A percentile compares a stretch with the other conserved stretches of the same genome.
These are phyloP conservation scores for Eristalis pertinax DNA, from an alignment of 2,888 invertebrate genomes.

Conservation along the genomic window DNA sequence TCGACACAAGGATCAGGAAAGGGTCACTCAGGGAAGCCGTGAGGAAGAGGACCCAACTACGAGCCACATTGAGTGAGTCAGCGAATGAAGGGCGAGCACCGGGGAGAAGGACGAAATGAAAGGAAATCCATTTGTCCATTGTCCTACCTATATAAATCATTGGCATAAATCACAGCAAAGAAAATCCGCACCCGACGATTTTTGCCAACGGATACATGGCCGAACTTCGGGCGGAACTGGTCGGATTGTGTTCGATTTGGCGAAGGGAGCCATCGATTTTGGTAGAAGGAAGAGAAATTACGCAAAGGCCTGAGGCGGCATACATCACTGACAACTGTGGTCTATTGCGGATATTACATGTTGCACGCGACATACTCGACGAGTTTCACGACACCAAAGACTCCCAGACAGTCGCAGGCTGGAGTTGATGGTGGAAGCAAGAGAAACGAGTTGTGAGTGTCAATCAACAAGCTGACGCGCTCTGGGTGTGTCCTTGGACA, in stretches of 20 bases:
- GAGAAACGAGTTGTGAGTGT: neutral
- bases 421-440: neutral
- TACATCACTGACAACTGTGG: conserved; percentile 2
- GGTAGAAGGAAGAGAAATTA: conserved; percentile 2
- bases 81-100: neutral
- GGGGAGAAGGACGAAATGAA: conserved; percentile 15
- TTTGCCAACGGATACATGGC: neutral
- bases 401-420: neutral
- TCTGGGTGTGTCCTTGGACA: neutral
- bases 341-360: conserved; percentile 25
- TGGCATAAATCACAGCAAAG: conserved; percentile 63
- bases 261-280: neutral
- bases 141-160: conserved; percentile 70
- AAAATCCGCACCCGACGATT: conserved; percentile 26
- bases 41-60: neutral
- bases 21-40: conserved; percentile 34
- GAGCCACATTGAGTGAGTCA: conserved; percentile 1
- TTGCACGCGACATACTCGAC: neutral
- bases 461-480: neutral
- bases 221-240: neutral
- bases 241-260: neutral
- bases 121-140: conserved; percentile 69
- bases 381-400: neutral
- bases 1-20: conserved; percentile 64
- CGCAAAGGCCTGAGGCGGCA: neutral